These are phyloP conservation scores for Cantharis rufa DNA, from an alignment of 2,888 invertebrate species.

Conservation along the genomic window DNA sequence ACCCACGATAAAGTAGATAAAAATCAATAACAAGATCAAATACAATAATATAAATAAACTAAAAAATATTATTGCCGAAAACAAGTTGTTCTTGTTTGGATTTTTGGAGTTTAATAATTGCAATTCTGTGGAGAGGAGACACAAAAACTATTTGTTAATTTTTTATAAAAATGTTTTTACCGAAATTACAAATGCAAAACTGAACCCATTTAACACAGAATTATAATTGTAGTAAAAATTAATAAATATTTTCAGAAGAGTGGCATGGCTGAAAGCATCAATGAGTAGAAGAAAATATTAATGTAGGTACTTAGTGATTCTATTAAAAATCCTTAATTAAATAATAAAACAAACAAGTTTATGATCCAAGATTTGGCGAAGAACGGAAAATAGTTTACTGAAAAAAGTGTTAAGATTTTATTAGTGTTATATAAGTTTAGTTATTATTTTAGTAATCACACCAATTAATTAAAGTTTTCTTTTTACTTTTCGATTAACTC, in stretches of 20 bases:
- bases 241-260: not conserved
- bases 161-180: too few relatives aligned
- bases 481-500: not conserved
- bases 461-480: not conserved
- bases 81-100: too few relatives aligned
- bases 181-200: too few relatives aligned
- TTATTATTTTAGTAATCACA: not conserved
- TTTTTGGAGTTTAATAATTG: too few relatives aligned
- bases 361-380: too few relatives aligned
- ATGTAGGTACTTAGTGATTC: not conserved
- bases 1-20: not conserved
- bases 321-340: not conserved
- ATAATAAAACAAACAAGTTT: not conserved
- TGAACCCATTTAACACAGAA: too few relatives aligned
- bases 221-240: not conserved
- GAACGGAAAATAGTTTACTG: not conserved
- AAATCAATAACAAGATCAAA: not conserved
- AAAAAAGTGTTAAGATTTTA: not conserved
- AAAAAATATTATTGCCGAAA: too few relatives aligned
- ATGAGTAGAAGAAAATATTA: not conserved
- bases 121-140: too few relatives aligned
- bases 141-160: too few relatives aligned
- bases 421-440: not conserved
- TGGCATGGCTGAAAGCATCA: not conserved
- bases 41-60: not conserved